Evolutionary conservation across 2,797 vertebrate species (phyloP).

Genomic region (Helostoma temminkii): DNA sequence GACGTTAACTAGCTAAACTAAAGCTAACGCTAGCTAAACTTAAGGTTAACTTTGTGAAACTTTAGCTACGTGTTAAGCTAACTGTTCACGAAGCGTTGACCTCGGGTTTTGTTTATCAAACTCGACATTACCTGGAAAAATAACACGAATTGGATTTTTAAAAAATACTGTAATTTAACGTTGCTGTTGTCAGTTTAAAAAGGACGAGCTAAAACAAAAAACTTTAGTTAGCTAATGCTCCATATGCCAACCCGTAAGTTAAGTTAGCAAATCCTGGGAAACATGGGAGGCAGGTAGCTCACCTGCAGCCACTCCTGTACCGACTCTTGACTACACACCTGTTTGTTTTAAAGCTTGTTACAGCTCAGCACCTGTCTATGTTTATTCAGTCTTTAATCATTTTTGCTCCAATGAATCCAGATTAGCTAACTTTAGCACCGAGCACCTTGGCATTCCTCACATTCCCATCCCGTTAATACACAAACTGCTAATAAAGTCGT

Average conservation of each 20-base stretch:
- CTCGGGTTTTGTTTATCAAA: not conserved
- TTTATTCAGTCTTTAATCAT: slow-evolving; percentile 15
- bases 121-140: not conserved
- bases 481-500: not conserved
- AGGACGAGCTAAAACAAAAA: not conserved
- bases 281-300: not conserved
- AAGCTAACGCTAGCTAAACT: too few relatives aligned
- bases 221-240: not conserved
- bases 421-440: slow-evolving; percentile 24
- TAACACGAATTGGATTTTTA: not conserved
- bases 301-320: slow-evolving; percentile 32
- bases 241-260: not conserved
- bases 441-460: slow-evolving; percentile 46
- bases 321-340: slow-evolving; percentile 2
- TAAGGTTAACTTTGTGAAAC: too few relatives aligned
- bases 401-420: slow-evolving; percentile 24
- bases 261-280: not conserved
- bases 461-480: slow-evolving; percentile 22
- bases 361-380: slow-evolving; percentile 10
- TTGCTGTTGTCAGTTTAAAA: not conserved
- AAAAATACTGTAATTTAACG: not conserved
- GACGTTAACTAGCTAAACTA: too few relatives aligned
- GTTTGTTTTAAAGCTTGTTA: slow-evolving; percentile 1
- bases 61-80: too few relatives aligned
- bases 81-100: not conserved